Evolutionary conservation across 2,113 vertebrate genomes (phyloP), one percentile per base, ranked within the genome.

Genomic region (Ramphastos sulfuratus): DNA sequence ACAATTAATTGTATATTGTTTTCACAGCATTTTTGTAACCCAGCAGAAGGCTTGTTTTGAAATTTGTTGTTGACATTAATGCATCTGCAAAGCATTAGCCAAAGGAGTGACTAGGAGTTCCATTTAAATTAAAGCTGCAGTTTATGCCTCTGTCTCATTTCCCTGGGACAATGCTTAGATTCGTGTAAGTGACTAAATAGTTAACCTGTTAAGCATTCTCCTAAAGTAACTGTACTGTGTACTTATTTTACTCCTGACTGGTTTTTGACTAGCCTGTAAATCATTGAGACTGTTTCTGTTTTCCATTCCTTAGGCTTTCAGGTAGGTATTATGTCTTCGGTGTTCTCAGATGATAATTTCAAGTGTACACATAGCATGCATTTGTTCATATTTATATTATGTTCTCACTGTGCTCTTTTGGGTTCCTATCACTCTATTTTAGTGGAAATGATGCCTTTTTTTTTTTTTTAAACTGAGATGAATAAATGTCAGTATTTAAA

Each of bases 281-380:
- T 48, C 30, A 33, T 15, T 48, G 65, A 39, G 35, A 52, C 19
- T 16, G 31, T 7, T n/a, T 70, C n/a, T 70, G 27, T 46, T 83
- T 73, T 52, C 60, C 19, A 37, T 69, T 85, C 59, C 24, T 31
- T 54, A 55, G 10, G 48, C 8, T 72, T 92, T 71, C 44, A 56
- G 33, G 50, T 37, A 59, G 7, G 5, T 63, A 30, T 59, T 33
- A 71, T 39, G 12, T 28, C 24, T 64, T 77, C 24, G 48, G 27
- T 64, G 60, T 18, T n/a, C 30, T n/a, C 12, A 20, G 35, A 65
- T 18, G 4, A 52, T 42, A 74, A 31, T 8, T 60, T 46, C 0
- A 7, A 55, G 20, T 18, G 27, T 88, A 24, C 4, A 19, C 0
- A 0, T 25, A 54, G 4, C 5, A 20, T 7, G 8, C 10, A 6